Evolutionary conservation across 2,888 invertebrate genomes (phyloP).

Genomic region (Leptinotarsa tumamoca): DNA sequence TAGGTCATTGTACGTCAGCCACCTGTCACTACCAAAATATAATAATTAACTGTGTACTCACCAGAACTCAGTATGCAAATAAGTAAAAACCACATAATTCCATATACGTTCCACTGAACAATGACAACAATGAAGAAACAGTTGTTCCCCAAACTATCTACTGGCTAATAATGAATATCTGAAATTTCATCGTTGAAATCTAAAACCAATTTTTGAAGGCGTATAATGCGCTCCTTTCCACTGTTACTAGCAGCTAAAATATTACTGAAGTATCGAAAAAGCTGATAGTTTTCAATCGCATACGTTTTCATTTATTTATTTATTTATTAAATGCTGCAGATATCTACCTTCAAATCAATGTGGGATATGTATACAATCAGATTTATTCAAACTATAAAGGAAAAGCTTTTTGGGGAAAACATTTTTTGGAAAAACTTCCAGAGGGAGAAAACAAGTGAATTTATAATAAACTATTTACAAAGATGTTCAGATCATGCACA

Average conservation of each 20-base stretch:
- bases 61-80: slow-evolving; percentile 9
- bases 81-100: background rate
- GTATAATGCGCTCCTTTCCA: background rate
- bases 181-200: slow-evolving; percentile 1
- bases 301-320: too few relatives aligned
- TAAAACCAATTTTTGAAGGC: slow-evolving; percentile 1
- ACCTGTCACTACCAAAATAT: background rate
- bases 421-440: too few relatives aligned
- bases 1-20: background rate
- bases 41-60: background rate
- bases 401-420: too few relatives aligned
- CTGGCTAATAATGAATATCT: slow-evolving; percentile 7
- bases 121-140: background rate
- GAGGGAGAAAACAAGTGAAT: too few relatives aligned
- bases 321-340: too few relatives aligned
- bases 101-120: background rate
- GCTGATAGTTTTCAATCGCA: too few relatives aligned
- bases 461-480: too few relatives aligned
- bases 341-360: too few relatives aligned
- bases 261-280: too few relatives aligned
- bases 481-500: too few relatives aligned
- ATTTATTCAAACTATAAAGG: too few relatives aligned
- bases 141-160: background rate
- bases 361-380: too few relatives aligned
- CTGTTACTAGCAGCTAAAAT: background rate